Conservation (phyloP, 2,113 vertebrate genomes). For the Paracanthobrama guichenoti region DNA sequence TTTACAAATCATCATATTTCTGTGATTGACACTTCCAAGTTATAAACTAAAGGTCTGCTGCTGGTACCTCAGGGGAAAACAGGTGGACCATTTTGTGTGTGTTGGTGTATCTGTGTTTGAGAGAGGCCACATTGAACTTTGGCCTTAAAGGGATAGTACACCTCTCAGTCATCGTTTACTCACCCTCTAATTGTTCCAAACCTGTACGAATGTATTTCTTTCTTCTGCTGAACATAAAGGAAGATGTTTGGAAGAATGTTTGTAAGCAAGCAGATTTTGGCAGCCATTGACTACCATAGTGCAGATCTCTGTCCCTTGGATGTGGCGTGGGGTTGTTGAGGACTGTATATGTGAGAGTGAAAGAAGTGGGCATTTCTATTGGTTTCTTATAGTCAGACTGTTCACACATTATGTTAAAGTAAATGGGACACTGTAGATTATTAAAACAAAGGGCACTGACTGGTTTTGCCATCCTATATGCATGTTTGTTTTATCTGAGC, state of each 20-base stretch:
- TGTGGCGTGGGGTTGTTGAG: background rate
- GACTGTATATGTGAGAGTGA: background rate
- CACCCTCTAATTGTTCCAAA: no score
- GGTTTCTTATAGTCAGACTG: background rate
- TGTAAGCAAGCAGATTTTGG: no score
- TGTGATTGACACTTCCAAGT: background rate
- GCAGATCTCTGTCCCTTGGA: background rate
- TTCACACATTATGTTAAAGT: background rate
- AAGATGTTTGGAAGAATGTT: no score
- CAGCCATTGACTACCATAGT: no score
- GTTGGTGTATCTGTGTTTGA: background rate
- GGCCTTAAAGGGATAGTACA: no score
- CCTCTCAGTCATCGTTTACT: no score
- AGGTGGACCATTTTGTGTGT: slow-evolving; percentile 14
- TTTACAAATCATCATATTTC: slow-evolving; percentile 1
- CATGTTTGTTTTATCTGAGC: background rate
- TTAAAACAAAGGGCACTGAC: background rate
- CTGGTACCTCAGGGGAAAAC: background rate
- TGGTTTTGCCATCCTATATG: background rate
- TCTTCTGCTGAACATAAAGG: no score
- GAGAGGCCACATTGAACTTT: slow-evolving; percentile 28
- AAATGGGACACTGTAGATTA: background rate
- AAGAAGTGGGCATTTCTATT: background rate
- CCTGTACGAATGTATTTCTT: no score
- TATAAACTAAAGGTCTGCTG: background rate